Conservation (phyloP, 2,113 vertebrate species). For the Cottus gobio region DNA sequence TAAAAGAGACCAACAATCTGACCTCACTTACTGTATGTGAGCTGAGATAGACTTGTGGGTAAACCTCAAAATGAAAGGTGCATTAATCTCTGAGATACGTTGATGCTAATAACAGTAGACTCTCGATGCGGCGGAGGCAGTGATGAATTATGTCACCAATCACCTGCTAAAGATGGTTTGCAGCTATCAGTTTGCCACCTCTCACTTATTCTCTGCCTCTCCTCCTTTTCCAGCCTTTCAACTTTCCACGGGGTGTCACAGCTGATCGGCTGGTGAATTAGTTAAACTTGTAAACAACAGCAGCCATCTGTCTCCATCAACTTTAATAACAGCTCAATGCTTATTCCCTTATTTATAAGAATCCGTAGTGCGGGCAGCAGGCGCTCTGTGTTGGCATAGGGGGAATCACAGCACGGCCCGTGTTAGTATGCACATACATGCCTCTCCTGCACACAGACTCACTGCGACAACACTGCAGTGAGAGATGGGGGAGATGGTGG, state of each 20-base stretch:
- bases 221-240: constrained; percentile 34
- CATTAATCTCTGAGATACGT: constrained; percentile 54
- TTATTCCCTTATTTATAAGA: constrained; percentile 76
- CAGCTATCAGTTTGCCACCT: constrained; percentile 36
- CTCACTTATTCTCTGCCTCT: constrained; percentile 27
- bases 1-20: constrained; percentile 29
- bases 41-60: constrained; percentile 32
- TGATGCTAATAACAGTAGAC: constrained; percentile 47
- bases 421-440: constrained; percentile 83
- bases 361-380: constrained; percentile 52
- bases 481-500: constrained; percentile 66
- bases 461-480: constrained; percentile 81
- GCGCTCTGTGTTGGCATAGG: constrained; percentile 51
- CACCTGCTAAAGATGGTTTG: constrained; percentile 54
- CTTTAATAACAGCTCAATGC: constrained; percentile 74
- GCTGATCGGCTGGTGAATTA: constrained; percentile 67
- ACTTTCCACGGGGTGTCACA: constrained; percentile 58
- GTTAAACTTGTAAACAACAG: constrained; percentile 79
- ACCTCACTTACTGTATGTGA: constrained; percentile 24
- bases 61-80: constrained; percentile 46
- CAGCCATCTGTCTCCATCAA: constrained; percentile 81
- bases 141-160: constrained; percentile 60
- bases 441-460: constrained; percentile 74
- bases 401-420: constrained; percentile 48
- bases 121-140: constrained; percentile 37